Evolutionary conservation across 2,888 invertebrate species (phyloP), one percentile per base, ranked within the genome.

Genomic region (Campoletis raptor): DNA sequence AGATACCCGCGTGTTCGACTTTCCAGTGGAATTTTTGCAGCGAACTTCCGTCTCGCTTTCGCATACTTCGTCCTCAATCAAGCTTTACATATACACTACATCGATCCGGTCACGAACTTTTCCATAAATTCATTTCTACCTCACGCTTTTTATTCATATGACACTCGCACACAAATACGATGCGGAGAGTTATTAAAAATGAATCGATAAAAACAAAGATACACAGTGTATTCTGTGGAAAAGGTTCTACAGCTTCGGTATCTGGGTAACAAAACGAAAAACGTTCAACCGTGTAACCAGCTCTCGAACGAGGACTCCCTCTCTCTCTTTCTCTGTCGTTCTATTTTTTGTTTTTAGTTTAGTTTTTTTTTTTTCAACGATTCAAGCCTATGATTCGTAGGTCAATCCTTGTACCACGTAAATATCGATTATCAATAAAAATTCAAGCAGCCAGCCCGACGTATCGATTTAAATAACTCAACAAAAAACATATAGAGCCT

Each of bases 61-160:
- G 7, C 40, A 54, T 30, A 64, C 64, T 73, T 48, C 64, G 40
- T 30, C 73, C 78, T 40, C 78, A 21, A 64, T 40, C 64, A 54
- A 52, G 30, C 72, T 78, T 78, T 73, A 72, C 78, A 81, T 30
- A 81, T 30, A 30, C 82, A 37, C 57, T 57, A 45, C 64, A 76
- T 42, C 67, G 52, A 82, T 76, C 61, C 69, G 30, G 45, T 45
- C 70, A 24, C 72, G 66, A 66, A 64, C n/a, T 52, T 66, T 76
- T 78, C 64, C 83, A 72, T 83, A 78, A 73, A 83, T 78, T 78
- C 72, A 83, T 83, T 83, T 57, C 78, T 45, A 42, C 69, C 10
- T 30, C 72, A 21, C 18, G 48, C 36, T 72, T 78, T 54, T 72
- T 54, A 54, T 52, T 72, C 83, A 48, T 66, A 52, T 48, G 67